phyloP scores from a whole-genome alignment of 2,888 invertebrate species.

The Cenopis cana region DNA sequence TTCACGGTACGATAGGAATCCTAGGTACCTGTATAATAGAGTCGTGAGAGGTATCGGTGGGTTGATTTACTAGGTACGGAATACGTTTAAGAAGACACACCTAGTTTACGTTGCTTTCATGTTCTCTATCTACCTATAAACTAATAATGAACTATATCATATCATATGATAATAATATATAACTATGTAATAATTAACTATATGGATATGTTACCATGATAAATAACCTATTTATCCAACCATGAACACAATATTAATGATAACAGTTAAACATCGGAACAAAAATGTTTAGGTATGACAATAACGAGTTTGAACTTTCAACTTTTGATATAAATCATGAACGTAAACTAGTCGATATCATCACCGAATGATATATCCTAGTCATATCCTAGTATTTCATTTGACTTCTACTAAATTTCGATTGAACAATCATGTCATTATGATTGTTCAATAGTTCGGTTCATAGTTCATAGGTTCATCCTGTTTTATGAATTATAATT shows the following conservation, averaged over 20 bases:
- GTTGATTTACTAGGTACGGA: background rate
- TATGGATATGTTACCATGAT: background rate
- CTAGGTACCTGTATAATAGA: background rate
- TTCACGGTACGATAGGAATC: no score
- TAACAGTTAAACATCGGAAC: background rate
- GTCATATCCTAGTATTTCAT: background rate
- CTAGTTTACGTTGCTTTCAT: background rate
- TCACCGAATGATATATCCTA: background rate
- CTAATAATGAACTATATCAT: background rate
- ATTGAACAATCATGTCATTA: background rate
- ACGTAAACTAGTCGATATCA: background rate
- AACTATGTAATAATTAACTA: no score
- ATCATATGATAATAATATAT: no score
- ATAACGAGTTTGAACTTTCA: background rate
- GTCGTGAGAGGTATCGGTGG: background rate
- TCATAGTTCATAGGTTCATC: background rate
- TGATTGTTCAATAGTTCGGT: background rate
- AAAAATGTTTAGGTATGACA: background rate
- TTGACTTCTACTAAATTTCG: background rate
- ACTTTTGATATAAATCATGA: background rate
- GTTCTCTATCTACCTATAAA: background rate
- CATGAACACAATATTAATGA: background rate
- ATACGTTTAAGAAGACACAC: background rate
- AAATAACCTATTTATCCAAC: background rate
- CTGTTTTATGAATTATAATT: background rate